Evolutionary conservation across 2,113 vertebrate genomes (phyloP), one percentile per base, ranked within the genome.

Genomic region (Microtus montanus): DNA sequence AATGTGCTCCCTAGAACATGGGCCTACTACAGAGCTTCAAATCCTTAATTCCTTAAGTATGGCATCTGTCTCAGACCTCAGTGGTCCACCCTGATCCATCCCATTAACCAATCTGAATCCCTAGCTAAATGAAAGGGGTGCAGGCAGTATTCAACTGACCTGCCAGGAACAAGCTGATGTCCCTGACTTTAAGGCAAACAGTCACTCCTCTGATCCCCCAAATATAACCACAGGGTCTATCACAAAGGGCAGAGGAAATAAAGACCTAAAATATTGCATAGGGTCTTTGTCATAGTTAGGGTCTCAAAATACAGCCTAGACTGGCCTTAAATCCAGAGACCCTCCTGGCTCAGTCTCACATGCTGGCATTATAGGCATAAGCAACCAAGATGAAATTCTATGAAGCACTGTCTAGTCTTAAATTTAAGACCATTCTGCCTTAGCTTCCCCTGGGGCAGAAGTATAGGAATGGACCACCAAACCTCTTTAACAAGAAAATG

Each of bases 221-320:
- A 68, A 78, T 33, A 28, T 1, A 54, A 85, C 38, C 5, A 28
- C 15, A 63, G 13, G 14, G 33, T 61, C 5, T 33, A 84, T 84
- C 30, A 66, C 26, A 58, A 85, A 66, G 41, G 28, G 41, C 47
- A 92, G 83, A 52, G 30, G 49, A 91, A 73, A 71, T 3, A 11
- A 58, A 89, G 9, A 1, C 7, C n/a, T 63, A 92, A 96, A 91
- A n/a, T 71, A 92, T 61, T 89, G 71, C 80, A 44, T 1, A 94
- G 44, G 10, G 89, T 61, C 63, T 61, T 71, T 61, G 26, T 52
- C 66, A 47, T 6, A 41, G 12, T 77, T 66, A 28, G 10, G 41
- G 33, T 15, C 63, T 87, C 35, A 52, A 33, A 54, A 33, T 71
- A 33, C 35, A 49, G 44, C 30, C 75, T 49, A 61, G 85, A 49